Evolutionary conservation across 1,140 invertebrate species (phyloP), one percentile per base, ranked within the genome.

Genomic region (Drosophila nikananu): DNA sequence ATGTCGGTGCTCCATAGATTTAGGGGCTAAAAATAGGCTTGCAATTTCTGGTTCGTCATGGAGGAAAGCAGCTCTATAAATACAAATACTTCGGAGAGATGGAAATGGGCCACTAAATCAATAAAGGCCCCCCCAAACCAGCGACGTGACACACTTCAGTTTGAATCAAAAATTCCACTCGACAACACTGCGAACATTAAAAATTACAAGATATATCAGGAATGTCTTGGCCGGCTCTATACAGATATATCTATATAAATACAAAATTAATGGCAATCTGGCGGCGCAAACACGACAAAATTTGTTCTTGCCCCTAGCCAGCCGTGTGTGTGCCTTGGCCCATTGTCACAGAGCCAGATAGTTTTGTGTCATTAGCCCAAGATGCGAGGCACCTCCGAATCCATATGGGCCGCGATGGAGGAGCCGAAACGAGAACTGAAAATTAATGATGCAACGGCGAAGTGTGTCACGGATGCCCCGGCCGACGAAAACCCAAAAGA

Each of bases 371-470:
- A 86, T 74, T 74, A 74, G 71, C 68, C 68, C 54, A 73, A 73
- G 54, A 73, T 72, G 17, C 70, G 35, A 37, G 57, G 46, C 37
- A 39, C 54, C 71, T 71, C 67, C 68, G 23, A 13, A 51, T 73
- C 67, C 68, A 46, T 57, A 48, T 68, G 67, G 67, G 67, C 63
- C 17, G 48, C 39, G 71, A 79, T 68, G 64, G 68, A 73, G 74
- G 75, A 75, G 68, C 74, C 78, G 77, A 78, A 77, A 49, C 57
- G 82, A 86, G 64, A 57, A 82, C 66, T 67, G 72, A 86, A 83
- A 89, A 89, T 89, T 89, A 90, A 89, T 89, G 86, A 90, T 89
- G 86, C 83, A 90, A 89, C 81, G 83, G 83, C 68, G 77, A 87
- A 90, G 73, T 87, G 77, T 87, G 84, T 87, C 84, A 87, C 74